phyloP scores from a whole-genome alignment of 2,797 vertebrate genomes.

The Sylvilagus floridanus region DNA sequence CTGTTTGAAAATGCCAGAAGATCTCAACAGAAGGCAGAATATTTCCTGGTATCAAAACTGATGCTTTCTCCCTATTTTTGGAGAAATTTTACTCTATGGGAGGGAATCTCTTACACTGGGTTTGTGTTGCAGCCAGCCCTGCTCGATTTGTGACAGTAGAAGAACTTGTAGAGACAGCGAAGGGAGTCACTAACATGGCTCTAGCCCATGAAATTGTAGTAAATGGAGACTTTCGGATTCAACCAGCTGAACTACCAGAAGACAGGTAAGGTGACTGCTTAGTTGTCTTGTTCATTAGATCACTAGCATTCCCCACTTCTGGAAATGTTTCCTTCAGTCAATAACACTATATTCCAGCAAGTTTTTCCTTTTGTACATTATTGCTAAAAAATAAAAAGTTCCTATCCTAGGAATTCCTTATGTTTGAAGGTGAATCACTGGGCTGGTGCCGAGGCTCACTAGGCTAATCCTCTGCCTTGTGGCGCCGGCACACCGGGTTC shows the following conservation, averaged over 20 bases:
- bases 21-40: conserved; percentile 24
- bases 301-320: neutral
- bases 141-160: conserved; percentile 92
- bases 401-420: neutral
- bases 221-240: conserved; percentile 94
- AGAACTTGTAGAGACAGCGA: conserved; percentile 95
- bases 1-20: conserved; percentile 24
- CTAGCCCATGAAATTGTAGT: conserved; percentile 97
- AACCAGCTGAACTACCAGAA: conserved; percentile 92
- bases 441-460: too few species aligned
- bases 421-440: neutral
- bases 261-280: conserved; percentile 91
- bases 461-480: too few species aligned
- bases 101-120: conserved; percentile 36
- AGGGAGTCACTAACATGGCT: conserved; percentile 97
- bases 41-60: neutral
- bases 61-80: neutral
- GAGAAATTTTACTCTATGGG: neutral
- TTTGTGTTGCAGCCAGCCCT: conserved; percentile 91
- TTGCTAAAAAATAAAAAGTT: conserved; percentile 40
- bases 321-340: neutral
- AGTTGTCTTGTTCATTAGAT: neutral
- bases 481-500: too few species aligned
- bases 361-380: conserved; percentile 29
- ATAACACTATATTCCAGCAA: neutral